These are phyloP conservation scores for Parazoanthus swiftii DNA, from an alignment of 92 coral and sea anemone genomes.

Conservation along the genomic window DNA sequence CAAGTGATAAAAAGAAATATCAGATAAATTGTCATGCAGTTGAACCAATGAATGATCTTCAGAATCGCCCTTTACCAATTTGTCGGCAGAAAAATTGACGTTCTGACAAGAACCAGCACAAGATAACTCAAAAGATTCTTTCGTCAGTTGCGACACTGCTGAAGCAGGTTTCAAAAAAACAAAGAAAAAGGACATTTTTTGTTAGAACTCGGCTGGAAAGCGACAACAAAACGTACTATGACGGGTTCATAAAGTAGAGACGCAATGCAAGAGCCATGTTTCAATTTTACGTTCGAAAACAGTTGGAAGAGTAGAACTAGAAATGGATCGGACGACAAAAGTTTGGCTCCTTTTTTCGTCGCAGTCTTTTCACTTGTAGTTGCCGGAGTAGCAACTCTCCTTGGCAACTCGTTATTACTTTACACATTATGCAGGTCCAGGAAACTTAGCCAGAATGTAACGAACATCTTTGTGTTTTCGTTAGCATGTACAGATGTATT, in stretches of 20 bases:
- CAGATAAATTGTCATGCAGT: not conserved
- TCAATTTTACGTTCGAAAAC: too few species aligned
- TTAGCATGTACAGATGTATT: not conserved
- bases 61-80: not conserved
- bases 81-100: not conserved
- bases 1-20: too few species aligned
- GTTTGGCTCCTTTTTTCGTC: not conserved
- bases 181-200: too few species aligned
- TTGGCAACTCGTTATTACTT: not conserved
- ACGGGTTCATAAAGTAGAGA: too few species aligned
- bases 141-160: not conserved
- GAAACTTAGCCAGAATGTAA: not conserved
- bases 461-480: constrained; percentile 18
- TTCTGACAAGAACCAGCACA: not conserved
- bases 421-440: not conserved
- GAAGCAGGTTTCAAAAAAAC: too few species aligned
- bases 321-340: not conserved
- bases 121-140: not conserved
- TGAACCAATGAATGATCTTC: not conserved
- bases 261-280: too few species aligned
- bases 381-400: not conserved
- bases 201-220: too few species aligned
- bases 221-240: too few species aligned
- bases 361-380: not conserved
- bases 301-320: not conserved